A percentile compares a stretch with the other conserved stretches of the same genome.
These are phyloP conservation scores for Podocnemis expansa DNA, from an alignment of 2,113 vertebrate species.

Conservation along the genomic window DNA sequence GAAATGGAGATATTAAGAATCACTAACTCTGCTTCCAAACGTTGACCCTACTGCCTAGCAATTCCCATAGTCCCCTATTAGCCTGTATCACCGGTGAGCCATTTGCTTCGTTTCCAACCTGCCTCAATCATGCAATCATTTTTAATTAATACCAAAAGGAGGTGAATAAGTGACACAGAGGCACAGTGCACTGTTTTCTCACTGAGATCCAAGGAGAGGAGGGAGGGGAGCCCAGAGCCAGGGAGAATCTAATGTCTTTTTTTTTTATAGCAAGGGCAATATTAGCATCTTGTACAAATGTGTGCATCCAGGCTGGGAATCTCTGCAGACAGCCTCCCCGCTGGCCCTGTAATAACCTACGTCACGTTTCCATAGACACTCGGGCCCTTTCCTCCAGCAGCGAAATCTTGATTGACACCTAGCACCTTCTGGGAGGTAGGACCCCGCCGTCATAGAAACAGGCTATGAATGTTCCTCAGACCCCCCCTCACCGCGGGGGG, in stretches of 20 bases:
- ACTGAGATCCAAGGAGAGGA: not conserved
- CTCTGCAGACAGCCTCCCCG: slow-evolving; percentile 29
- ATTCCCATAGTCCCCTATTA: not conserved
- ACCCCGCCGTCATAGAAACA: slow-evolving; percentile 46
- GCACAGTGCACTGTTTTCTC: not conserved
- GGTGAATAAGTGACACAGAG: not conserved
- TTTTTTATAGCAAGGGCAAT: not conserved
- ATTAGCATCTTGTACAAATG: not conserved
- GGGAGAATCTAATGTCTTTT: not conserved
- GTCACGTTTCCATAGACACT: slow-evolving; percentile 73
- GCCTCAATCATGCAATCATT: not conserved
- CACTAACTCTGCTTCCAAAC: not conserved
- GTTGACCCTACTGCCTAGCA: not conserved
- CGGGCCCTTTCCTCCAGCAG: slow-evolving; percentile 30
- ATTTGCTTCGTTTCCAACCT: not conserved
- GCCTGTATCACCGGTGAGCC: not conserved
- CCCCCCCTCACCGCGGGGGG: not conserved
- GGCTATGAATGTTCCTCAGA: slow-evolving; percentile 11
- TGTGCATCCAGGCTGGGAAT: not conserved
- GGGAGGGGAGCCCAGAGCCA: not conserved
- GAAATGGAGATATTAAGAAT: not conserved
- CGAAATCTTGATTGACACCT: slow-evolving; percentile 54
- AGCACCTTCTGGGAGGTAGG: slow-evolving; percentile 32
- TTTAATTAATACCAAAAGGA: not conserved
- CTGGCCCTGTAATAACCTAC: slow-evolving; percentile 25